Percentiles rank a stretch among this genome's conserved stretches.
These are phyloP conservation scores for Thelaira solivaga DNA, from an alignment of 2,888 invertebrate genomes.

Conservation along the genomic window DNA sequence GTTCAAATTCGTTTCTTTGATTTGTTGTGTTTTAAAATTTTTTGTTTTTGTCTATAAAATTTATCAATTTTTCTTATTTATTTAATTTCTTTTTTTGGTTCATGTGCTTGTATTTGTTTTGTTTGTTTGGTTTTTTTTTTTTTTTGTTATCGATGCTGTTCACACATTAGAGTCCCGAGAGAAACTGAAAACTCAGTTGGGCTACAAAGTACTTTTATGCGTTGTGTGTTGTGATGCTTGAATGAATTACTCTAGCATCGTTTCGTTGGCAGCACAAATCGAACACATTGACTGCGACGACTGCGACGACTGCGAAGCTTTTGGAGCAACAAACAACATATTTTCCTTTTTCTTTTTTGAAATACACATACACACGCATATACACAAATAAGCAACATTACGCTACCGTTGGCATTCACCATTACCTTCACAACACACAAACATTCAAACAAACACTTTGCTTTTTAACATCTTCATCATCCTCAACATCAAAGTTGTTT, in stretches of 20 bases:
- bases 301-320: constrained; percentile 51
- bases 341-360: too few relatives aligned
- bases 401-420: background rate
- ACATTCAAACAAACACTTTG: too few relatives aligned
- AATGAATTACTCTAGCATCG: constrained; percentile 26
- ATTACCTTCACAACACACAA: too few relatives aligned
- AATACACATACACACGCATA: too few relatives aligned
- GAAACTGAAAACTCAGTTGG: constrained; percentile 75
- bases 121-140: constrained; percentile 63
- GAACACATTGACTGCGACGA: too few relatives aligned
- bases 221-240: constrained; percentile 52
- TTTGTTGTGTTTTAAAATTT: constrained; percentile 27
- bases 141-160: constrained; percentile 63
- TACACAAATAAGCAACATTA: too few relatives aligned
- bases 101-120: constrained; percentile 28
- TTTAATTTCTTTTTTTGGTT: constrained; percentile 58
- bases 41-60: constrained; percentile 25
- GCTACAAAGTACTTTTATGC: constrained; percentile 75
- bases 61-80: constrained; percentile 29
- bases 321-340: constrained; percentile 49
- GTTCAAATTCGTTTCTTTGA: constrained; percentile 48
- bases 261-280: constrained; percentile 36
- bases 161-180: constrained; percentile 76
- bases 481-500: too few relatives aligned
- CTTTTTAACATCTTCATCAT: too few relatives aligned